These are phyloP conservation scores for Sinodicranocentrus sp. DNA, from an alignment of 2,888 invertebrate species.

Conservation along the genomic window DNA sequence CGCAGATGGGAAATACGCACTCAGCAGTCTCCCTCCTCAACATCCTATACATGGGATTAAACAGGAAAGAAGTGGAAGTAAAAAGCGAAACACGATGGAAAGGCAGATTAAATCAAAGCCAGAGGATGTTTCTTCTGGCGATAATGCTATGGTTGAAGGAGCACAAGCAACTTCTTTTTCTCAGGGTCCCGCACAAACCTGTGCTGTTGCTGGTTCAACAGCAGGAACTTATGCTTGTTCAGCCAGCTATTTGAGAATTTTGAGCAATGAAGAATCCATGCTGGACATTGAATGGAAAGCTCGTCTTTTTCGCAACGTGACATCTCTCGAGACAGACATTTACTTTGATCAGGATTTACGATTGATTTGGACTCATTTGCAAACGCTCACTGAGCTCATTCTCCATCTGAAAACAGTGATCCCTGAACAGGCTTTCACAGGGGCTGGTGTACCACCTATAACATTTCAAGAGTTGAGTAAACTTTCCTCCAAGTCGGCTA, in stretches of 20 bases:
- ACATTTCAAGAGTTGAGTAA: constrained; percentile 45
- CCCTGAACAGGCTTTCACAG: constrained; percentile 69
- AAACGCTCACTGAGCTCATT: constrained; percentile 40
- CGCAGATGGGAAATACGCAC: constrained; percentile 9
- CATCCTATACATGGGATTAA: background rate
- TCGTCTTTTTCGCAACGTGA: constrained; percentile 53
- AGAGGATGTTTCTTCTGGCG: background rate
- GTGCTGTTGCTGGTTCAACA: background rate
- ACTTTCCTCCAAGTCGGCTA: constrained; percentile 11
- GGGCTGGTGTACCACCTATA: constrained; percentile 54
- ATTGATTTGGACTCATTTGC: constrained; percentile 65
- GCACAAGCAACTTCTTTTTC: background rate
- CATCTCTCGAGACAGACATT: constrained; percentile 59
- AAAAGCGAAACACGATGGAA: constrained; percentile 9
- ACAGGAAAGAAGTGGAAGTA: constrained; percentile 37
- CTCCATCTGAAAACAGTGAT: constrained; percentile 53
- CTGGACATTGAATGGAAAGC: constrained; percentile 70
- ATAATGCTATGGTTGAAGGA: background rate
- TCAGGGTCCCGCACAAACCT: constrained; percentile 4
- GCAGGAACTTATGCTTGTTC: background rate
- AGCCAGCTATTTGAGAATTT: constrained; percentile 51
- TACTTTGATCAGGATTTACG: constrained; percentile 66
- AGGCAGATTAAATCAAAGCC: constrained; percentile 27
- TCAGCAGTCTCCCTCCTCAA: too few relatives aligned
- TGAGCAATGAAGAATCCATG: constrained; percentile 63